Percentiles rank a stretch among this genome's conserved stretches.
These are phyloP conservation scores for Plusia festucae DNA, from an alignment of 2,888 invertebrate genomes.

Conservation along the genomic window DNA sequence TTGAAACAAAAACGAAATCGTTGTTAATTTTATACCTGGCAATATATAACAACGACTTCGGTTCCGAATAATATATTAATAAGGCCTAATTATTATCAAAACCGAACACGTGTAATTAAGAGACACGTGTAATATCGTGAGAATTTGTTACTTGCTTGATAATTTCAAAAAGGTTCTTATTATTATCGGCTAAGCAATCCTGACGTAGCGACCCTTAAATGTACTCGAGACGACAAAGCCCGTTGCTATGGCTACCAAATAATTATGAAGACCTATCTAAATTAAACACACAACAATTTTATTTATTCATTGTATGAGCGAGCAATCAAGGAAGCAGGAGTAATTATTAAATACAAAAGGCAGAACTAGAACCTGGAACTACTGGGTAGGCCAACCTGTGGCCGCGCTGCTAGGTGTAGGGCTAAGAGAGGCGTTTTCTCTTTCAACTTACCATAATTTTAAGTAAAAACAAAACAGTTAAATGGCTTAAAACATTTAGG, in stretches of 20 bases:
- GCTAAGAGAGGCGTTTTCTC: no score
- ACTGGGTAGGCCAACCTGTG: no score
- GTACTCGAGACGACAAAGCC: slow-evolving; percentile 7
- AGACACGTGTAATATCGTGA: background rate
- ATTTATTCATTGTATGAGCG: no score
- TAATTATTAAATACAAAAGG: no score
- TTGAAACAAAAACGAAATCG: background rate
- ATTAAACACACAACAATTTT: no score
- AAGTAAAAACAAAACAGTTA: no score
- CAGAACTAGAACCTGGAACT: no score
- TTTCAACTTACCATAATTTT: no score
- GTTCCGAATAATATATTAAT: background rate
- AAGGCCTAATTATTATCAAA: background rate
- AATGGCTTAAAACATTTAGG: no score
- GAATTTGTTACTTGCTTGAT: background rate
- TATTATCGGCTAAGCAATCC: slow-evolving; percentile 15
- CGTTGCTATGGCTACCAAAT: background rate
- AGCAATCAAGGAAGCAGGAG: background rate
- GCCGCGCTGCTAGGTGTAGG: no score
- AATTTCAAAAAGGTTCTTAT: background rate
- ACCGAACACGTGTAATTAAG: background rate
- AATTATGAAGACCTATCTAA: background rate
- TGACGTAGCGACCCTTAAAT: slow-evolving; percentile 3
- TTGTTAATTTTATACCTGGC: background rate
- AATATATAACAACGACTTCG: background rate